A percentile compares a stretch with the other conserved stretches of the same genome.
Conservation (phyloP, 2,888 invertebrate genomes). For the Platycnemis pennipes region DNA sequence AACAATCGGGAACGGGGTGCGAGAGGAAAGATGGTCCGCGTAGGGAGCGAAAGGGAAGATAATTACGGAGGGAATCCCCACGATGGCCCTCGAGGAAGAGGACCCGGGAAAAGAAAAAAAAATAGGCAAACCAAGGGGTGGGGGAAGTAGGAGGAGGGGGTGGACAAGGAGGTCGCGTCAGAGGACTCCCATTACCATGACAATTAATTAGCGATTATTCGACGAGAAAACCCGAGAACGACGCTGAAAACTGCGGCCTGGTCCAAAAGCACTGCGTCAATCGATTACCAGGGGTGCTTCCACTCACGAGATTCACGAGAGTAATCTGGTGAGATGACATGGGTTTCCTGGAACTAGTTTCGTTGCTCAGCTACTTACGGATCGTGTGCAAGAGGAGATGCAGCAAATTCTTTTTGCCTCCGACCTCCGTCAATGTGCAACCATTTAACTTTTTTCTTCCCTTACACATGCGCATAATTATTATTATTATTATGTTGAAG, state of each 20-base stretch:
- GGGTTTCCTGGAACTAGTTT: not conserved
- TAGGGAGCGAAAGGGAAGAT: not conserved
- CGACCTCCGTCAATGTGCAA: too few relatives aligned
- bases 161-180: not conserved
- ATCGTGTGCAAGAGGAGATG: too few relatives aligned
- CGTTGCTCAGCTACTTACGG: too few relatives aligned
- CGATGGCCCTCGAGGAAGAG: not conserved
- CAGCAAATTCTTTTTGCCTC: too few relatives aligned
- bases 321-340: not conserved
- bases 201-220: conserved; percentile 4
- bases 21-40: not conserved
- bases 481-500: too few relatives aligned
- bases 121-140: not conserved
- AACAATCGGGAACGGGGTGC: not conserved
- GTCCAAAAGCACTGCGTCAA: not conserved
- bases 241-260: not conserved
- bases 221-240: not conserved
- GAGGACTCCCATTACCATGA: conserved; percentile 4
- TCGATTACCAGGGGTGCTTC: not conserved
- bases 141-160: not conserved
- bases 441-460: too few relatives aligned
- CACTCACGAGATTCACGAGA: not conserved
- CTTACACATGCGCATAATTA: too few relatives aligned
- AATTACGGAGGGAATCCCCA: not conserved
- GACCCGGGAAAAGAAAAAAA: not conserved